Evolutionary conservation across 2,888 invertebrate species (phyloP), one percentile per base, ranked within the genome.

Genomic region (Fabriciana adippe): DNA sequence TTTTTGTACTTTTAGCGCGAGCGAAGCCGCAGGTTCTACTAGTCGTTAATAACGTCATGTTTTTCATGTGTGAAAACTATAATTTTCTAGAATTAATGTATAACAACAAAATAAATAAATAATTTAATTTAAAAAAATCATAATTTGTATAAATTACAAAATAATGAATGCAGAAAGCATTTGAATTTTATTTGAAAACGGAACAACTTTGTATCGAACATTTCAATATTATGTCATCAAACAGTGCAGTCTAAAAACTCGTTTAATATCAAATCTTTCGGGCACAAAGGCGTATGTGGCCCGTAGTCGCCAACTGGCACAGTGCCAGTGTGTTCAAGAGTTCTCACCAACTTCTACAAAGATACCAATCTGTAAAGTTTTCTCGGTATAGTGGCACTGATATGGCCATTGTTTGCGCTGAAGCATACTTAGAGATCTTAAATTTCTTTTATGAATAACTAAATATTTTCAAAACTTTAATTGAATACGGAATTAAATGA

Each of bases 311-410:
- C 56, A 35, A 56, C 63, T 57, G 62, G 63, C 67, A 57, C n/a
- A 45, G 16, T 18, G 63, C 62, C 67, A 67, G 53, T 57, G 63
- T 63, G 26, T 21, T 63, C 53, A 47, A 31, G 57, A 67, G 61
- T 67, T 67, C 53, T 57, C 56, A 63, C 63, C 47, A 53, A 57
- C 62, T 56, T 47, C 56, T 61, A 51, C 61, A 51, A 51, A 51
- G 67, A 63, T 67, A 67, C 21, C 57, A 54, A 67, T 63, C 67
- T 57, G 63, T 48, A 54, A 57, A 62, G 61, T 66, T 51, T 61
- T 35, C 51, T 51, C n/a, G 31, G 41, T 41, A 21, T 50, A 41
- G 51, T 35, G 61, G 18, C 41, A 61, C 61, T 61, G 61, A 61
- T 61, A 61, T 21, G 35, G 41, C 18, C 51, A 61, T 61, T 61